Evolutionary conservation across 2,888 invertebrate species (phyloP), one percentile per base, ranked within the genome.

Genomic region (Pseudeuparius sepicola): DNA sequence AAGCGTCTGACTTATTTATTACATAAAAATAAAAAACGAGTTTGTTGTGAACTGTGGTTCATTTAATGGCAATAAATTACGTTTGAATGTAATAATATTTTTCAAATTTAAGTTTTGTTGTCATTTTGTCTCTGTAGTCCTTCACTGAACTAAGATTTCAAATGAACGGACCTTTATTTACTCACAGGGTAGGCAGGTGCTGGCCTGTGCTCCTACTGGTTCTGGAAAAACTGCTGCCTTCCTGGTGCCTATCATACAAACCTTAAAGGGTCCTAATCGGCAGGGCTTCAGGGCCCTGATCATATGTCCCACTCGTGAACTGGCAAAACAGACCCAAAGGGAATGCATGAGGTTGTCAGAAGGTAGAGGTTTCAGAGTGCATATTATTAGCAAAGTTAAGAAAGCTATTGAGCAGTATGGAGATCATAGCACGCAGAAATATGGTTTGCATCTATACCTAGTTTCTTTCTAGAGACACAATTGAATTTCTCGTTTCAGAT

Each of bases 211-310:
- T 0, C 96, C 96, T 1, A 98, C 97, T 0, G 97, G 97, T 2
- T 94, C 93, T 1, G 97, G 97, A 5, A 97, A 97, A 66, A 98
- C 97, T 0, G 82, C 89, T 2, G 92, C 96, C 0, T 97, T 96
- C 63, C 67, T 96, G 0, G 59, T 94, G 3, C 97, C 97, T 0
- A 68, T 97, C 6, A 71, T 97, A 17, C 79, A 89, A 51, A 66
- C 73, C 0, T 66, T 96, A 24, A 71, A 72, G 10, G 67, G 70
- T 24, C 85, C 82, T 0, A 65, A 68, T 46, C 78, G 75, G 31
- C 69, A 73, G 13, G 93, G 93, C 0, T 81, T 88, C 33, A 67
- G 94, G 41, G 90, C 92, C 5, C 64, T 97, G 2, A 74, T 97
- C 27, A 67, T 97, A 7, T 85, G 89, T 48, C 97, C 97, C 4